These are phyloP conservation scores for Drosophila putrida DNA, from an alignment of 2,888 invertebrate genomes.

Conservation along the genomic window DNA sequence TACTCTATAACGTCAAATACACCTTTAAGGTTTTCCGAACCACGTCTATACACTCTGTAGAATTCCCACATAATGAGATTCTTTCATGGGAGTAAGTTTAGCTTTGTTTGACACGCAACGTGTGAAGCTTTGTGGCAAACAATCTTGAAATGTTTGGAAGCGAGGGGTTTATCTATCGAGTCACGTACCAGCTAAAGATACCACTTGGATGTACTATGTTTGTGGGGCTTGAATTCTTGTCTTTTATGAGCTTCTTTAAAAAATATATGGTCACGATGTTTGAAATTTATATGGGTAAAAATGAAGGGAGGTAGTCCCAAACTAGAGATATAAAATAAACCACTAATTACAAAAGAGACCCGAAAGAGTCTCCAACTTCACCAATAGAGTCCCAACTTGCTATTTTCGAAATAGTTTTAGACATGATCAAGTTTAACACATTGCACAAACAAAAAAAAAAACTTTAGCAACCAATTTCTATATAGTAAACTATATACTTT, in stretches of 20 bases:
- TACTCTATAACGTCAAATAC: background rate
- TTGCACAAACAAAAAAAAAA: background rate
- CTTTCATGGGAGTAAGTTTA: background rate
- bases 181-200: constrained; percentile 16
- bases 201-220: background rate
- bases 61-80: background rate
- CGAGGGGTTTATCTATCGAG: constrained; percentile 9
- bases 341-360: too few species aligned
- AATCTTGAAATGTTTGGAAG: constrained; percentile 4
- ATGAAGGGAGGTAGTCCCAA: too few species aligned
- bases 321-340: too few species aligned
- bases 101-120: constrained; percentile 9
- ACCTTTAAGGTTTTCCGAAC: background rate
- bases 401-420: too few species aligned
- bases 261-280: too few species aligned
- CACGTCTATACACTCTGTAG: background rate
- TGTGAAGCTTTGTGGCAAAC: background rate
- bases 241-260: background rate
- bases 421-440: too few species aligned
- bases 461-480: background rate
- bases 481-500: too few species aligned
- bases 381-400: too few species aligned
- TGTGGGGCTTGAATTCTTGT: background rate
- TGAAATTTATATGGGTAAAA: too few species aligned
- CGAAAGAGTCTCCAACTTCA: too few species aligned